Evolutionary conservation across 1,140 invertebrate species (phyloP), one percentile per base, ranked within the genome.

Genomic region (Drosophila ambigua): DNA sequence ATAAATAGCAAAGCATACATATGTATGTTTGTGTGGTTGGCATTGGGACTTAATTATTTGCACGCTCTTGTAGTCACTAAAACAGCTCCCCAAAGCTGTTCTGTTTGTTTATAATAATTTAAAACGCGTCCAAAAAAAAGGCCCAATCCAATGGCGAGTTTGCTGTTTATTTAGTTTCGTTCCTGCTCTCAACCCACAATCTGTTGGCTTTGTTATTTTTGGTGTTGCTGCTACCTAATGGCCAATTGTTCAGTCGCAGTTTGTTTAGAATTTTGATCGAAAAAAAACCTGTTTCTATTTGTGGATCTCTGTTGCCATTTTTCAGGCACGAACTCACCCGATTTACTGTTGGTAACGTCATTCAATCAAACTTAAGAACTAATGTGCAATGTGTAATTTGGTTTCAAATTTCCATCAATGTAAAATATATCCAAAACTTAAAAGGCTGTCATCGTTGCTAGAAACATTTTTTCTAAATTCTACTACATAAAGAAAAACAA

Each of bases 51-150:
- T 66, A 53, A 75, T 75, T 75, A 75, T 75, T 75, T 74, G 72
- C 72, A 75, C 53, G 48, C 39, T 44, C 43, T 51, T 74, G 71
- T 66, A 75, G 71, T 75, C 72, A 75, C 61, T 75, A 75, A 75
- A 75, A 66, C 72, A 75, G 72, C 51, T 6, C 52, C 28, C 43
- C 35, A 45, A 65, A 53, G 11, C 35, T 39, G 11, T 39, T 13
- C 61, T 75, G 72, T 75, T 75, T 75, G 72, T 75, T 75, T 75
- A 75, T 75, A 75, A 75, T 75, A 75, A 74, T 59, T 75, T 75
- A 75, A 74, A 75, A 57, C 44, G 52, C 72, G 53, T 66, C 53
- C 55, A 72, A 72, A 59, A 54, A 24, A 46, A 26, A 52, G 52
- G 7, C 72, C 35, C 66, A 74, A 54, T 59, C 41, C 45, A 64